Evolutionary conservation across 2,888 invertebrate genomes (phyloP), one percentile per base, ranked within the genome.

Genomic region (Oscheius sp.): DNA sequence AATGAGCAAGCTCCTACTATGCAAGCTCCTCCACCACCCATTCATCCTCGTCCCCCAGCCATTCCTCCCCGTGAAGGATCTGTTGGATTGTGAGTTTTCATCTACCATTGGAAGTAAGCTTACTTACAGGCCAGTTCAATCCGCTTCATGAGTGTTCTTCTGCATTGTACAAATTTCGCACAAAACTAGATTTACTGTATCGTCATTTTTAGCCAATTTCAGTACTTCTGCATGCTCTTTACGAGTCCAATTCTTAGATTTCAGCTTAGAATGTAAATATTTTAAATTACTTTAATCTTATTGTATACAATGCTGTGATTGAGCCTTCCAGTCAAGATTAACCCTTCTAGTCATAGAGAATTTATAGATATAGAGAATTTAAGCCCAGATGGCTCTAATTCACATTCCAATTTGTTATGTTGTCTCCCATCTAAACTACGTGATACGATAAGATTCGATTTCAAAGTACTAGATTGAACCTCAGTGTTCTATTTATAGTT

Each of bases 1-100:
- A 42, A 29, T 5, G 66, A 66, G 15, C 52, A 50, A 25, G 66
- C 31, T 3, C 66, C 66, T 15, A 29, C 42, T 29, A 66, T 37
- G 10, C 53, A 55, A 27, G 66, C 66, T 45, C 66, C 66, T 2
- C 55, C 66, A 2, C 65, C 65, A 8, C 65, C 65, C 10, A 42
- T 61, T 6, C 42, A 45, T 12, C 45, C 61, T 12, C 42, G 42
- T 27, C 66, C 55, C 17, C 66, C 66, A 17, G 66, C 57, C 31
- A 66, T 66, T 55, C 66, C 66, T 12, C 66, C 66, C 17, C 46
- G 66, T 27, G 66, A 66, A 25, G 66, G 66, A 39, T 45, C 66
- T 3, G 45, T 66, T 20, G 66, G 66, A 55, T 23, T 66, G 66
- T 66, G 31, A 42, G 66, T 65, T 27, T 25, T 17, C 23, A 15